Percentiles rank a stretch among this genome's conserved stretches.
These are phyloP conservation scores for Decapterus maruadsi DNA, from an alignment of 2,797 vertebrate genomes.

Conservation along the genomic window DNA sequence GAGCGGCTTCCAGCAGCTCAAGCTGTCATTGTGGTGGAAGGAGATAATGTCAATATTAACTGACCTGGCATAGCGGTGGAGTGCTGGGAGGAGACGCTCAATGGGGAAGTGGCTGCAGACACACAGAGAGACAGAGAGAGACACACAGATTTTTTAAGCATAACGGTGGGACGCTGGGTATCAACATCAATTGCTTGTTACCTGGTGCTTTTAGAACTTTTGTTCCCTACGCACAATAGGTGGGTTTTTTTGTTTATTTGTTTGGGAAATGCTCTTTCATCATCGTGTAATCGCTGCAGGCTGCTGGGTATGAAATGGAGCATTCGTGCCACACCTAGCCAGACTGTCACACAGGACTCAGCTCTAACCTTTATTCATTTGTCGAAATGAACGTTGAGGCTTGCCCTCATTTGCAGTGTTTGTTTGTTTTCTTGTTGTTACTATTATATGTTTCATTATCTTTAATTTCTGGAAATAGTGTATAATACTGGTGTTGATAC, in stretches of 20 bases:
- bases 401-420: too few relatives aligned
- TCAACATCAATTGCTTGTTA: slow-evolving; percentile 53
- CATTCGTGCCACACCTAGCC: slow-evolving; percentile 40
- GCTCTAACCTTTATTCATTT: too few relatives aligned
- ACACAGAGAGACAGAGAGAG: neutral
- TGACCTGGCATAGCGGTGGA: slow-evolving; percentile 72
- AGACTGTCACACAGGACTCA: neutral
- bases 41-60: slow-evolving; percentile 84
- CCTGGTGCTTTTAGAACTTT: slow-evolving; percentile 38
- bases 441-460: too few relatives aligned
- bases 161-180: slow-evolving; percentile 48
- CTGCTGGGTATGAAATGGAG: slow-evolving; percentile 47
- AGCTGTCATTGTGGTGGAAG: slow-evolving; percentile 69
- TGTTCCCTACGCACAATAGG: slow-evolving; percentile 16
- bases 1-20: slow-evolving; percentile 73
- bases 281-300: slow-evolving; percentile 46
- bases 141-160: slow-evolving; percentile 39
- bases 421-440: too few relatives aligned
- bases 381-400: too few relatives aligned
- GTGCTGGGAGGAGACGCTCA: slow-evolving; percentile 56
- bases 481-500: too few relatives aligned
- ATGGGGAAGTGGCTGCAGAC: slow-evolving; percentile 55
- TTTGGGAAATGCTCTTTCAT: slow-evolving; percentile 37
- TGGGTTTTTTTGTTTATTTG: slow-evolving; percentile 5
- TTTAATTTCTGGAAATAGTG: too few relatives aligned